Evolutionary conservation across 2,888 invertebrate species (phyloP), one percentile per base, ranked within the genome.

Genomic region (Aleiodes alternator): DNA sequence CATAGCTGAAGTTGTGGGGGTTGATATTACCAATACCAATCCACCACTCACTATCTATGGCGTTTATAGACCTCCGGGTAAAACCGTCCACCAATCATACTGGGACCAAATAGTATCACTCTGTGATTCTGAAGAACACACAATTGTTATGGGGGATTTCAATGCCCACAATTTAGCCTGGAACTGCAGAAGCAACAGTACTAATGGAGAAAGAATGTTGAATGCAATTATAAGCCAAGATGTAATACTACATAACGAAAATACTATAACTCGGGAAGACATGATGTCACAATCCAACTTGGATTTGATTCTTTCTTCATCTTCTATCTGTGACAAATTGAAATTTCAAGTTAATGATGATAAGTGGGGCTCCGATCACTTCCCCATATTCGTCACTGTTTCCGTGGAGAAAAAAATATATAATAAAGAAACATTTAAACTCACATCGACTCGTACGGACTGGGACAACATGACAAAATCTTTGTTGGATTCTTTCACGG

Each of bases 281-380:
- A 12, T 31, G 57, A 29, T 12, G 3, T 31, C 31, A 4, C 11
- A 57, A 14, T 61, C 34, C 4, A 61, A 61, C 16, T 9, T 34
- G 3, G 34, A 61, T 61, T 14, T 61, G 6, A 43, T 61, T 61
- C 43, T 61, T 4, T 61, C 61, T 9, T 61, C 61, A 43, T 6
- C 34, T 4, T 38, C 4, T 38, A 31, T 16, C 7, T 61, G n/a
- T n/a, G 38, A 16, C 3, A 61, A 61, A 14, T n/a, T 61, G 1
- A 34, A 61, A 61, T 34, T 43, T 43, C 43, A 7, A 4, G 43
- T 43, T 7, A 43, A 43, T 7, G 43, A 43, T 7, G 6, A 43
- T 7, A 43, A 43, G 8, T 43, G 43, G 43, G 43, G 43, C 43
- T 43, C 43, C 43, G 43, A 43, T 7, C 43, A 4, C 43, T 43